Percentiles rank a stretch among this genome's conserved stretches.
Conservation (phyloP, 1,140 invertebrate genomes). For the Bradysia coprophila region DNA sequence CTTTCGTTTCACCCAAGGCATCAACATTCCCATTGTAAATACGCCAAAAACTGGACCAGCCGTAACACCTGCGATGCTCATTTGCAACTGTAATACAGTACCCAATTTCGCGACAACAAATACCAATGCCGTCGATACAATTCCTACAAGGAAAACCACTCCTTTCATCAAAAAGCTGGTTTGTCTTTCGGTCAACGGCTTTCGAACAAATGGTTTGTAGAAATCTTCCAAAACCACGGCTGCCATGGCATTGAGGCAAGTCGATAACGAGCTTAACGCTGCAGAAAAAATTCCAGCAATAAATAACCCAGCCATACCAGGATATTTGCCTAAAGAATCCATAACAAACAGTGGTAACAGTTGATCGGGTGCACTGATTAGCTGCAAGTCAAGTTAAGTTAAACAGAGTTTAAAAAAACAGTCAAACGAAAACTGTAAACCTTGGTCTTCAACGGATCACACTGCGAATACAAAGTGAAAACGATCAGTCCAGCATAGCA, state of each 20-base stretch:
- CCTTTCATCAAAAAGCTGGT: constrained; percentile 47
- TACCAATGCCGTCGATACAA: constrained; percentile 40
- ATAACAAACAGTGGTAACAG: too few species aligned
- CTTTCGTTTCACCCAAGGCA: constrained; percentile 60
- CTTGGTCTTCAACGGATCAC: constrained; percentile 62
- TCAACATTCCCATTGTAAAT: constrained; percentile 63
- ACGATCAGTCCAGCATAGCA: too few species aligned
- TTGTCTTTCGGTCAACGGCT: constrained; percentile 37
- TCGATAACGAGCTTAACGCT: constrained; percentile 75
- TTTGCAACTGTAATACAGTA: constrained; percentile 47
- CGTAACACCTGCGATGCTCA: constrained; percentile 43
- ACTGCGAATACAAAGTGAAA: too few species aligned
- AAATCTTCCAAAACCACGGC: constrained; percentile 76
- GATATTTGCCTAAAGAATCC: constrained; percentile 50
- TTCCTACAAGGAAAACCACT: constrained; percentile 44
- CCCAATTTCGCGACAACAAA: constrained; percentile 55
- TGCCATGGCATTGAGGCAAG: constrained; percentile 79
- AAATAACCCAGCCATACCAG: constrained; percentile 63
- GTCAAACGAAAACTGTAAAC: too few species aligned
- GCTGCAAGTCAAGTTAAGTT: constrained; percentile 57
- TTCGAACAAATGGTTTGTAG: constrained; percentile 40
- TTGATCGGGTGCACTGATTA: constrained; percentile 50
- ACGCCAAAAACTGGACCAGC: constrained; percentile 62
- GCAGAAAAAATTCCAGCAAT: constrained; percentile 74
- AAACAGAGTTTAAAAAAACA: too few species aligned